Conservation (phyloP, 2,113 vertebrate species). For the Saguinus midas region DNA sequence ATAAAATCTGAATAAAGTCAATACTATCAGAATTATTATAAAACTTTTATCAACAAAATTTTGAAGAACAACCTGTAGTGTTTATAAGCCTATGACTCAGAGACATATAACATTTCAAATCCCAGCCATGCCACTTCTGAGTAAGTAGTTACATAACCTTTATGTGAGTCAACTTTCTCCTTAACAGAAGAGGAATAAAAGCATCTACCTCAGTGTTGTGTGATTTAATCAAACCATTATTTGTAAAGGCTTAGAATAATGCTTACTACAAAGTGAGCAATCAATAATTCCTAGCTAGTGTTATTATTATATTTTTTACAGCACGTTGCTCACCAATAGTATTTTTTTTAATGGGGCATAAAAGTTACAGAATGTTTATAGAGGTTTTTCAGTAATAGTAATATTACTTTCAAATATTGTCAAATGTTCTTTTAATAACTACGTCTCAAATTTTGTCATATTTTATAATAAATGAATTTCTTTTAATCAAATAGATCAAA, state of each 20-base stretch:
- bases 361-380: background rate
- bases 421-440: constrained; percentile 26
- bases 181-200: background rate
- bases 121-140: background rate
- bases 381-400: background rate
- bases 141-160: background rate
- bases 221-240: constrained; percentile 10
- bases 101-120: background rate
- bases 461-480: background rate
- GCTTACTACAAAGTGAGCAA: background rate
- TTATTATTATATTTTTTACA: background rate
- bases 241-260: constrained; percentile 34
- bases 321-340: background rate
- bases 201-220: background rate
- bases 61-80: background rate
- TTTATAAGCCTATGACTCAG: background rate
- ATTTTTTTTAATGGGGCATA: background rate
- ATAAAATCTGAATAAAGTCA: constrained; percentile 36
- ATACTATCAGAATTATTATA: background rate
- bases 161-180: constrained; percentile 7
- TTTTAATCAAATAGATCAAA: constrained; percentile 3
- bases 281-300: background rate
- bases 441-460: constrained; percentile 25
- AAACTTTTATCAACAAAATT: background rate
- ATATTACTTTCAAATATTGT: background rate